phyloP scores from a whole-genome alignment of 2,888 invertebrate species.

The Laothoe populi region DNA sequence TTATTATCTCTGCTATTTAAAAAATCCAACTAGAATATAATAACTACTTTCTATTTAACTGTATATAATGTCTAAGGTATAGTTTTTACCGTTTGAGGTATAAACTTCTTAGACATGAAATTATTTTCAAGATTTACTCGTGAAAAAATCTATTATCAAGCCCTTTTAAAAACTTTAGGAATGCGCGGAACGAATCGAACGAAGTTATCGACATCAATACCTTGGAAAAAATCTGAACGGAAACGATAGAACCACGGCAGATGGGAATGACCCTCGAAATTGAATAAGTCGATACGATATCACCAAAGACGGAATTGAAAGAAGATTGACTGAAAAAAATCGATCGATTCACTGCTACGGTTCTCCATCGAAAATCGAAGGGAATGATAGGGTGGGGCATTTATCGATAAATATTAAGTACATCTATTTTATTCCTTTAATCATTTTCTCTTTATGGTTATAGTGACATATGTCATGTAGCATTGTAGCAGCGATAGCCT shows the following conservation, averaged over 20 bases:
- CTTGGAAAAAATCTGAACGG: conserved; percentile 66
- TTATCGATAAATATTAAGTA: conserved; percentile 41
- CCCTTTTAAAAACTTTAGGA: conserved; percentile 65
- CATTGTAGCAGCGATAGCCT: too few relatives aligned
- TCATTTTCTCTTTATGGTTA: too few relatives aligned
- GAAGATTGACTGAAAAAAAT: conserved; percentile 74
- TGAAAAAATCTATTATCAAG: conserved; percentile 56
- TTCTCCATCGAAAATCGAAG: conserved; percentile 51
- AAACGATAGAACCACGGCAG: conserved; percentile 74
- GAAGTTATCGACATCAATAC: conserved; percentile 67
- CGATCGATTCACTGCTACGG: conserved; percentile 69
- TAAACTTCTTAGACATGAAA: too few relatives aligned
- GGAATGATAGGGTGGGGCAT: conserved; percentile 13
- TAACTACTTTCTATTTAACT: neutral
- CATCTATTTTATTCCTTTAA: too few relatives aligned
- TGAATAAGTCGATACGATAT: conserved; percentile 82
- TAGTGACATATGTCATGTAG: too few relatives aligned
- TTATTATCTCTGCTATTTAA: too few relatives aligned
- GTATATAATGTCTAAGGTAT: neutral
- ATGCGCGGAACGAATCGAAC: conserved; percentile 77
- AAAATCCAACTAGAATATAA: too few relatives aligned
- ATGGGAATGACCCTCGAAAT: conserved; percentile 76
- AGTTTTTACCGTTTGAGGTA: neutral
- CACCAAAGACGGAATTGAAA: conserved; percentile 80
- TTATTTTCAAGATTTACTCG: conserved; percentile 53